phyloP scores from a whole-genome alignment of 2,113 vertebrate genomes.

The Callipepla californica region DNA sequence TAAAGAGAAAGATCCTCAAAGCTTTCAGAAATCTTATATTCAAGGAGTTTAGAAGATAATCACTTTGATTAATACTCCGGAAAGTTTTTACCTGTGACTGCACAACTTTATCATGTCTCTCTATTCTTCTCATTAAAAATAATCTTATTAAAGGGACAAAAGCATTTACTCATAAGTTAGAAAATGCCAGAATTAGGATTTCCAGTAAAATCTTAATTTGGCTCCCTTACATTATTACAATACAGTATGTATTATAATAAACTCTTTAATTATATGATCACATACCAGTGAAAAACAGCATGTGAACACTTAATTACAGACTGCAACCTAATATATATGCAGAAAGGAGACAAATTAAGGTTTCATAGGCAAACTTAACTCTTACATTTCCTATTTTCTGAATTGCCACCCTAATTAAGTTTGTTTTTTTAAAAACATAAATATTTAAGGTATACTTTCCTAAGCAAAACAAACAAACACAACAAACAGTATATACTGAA shows the following conservation, averaged over 20 bases:
- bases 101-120: background rate
- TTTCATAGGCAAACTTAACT: slow-evolving; percentile 63
- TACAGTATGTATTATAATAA: slow-evolving; percentile 55
- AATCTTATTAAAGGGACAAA: background rate
- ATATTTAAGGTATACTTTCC: background rate
- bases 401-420: background rate
- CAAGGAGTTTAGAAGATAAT: background rate
- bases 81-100: background rate
- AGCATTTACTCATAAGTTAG: background rate
- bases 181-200: slow-evolving; percentile 30
- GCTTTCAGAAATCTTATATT: background rate
- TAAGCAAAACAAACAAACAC: background rate
- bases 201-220: slow-evolving; percentile 52
- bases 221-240: slow-evolving; percentile 39
- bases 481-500: background rate
- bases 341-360: slow-evolving; percentile 60
- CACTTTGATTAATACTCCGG: background rate
- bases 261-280: slow-evolving; percentile 64
- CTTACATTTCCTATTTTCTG: slow-evolving; percentile 49
- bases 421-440: background rate
- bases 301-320: slow-evolving; percentile 73
- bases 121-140: background rate
- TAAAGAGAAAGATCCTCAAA: background rate
- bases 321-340: slow-evolving; percentile 60
- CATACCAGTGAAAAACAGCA: slow-evolving; percentile 68